A percentile compares a stretch with the other conserved stretches of the same genome.
phyloP scores from a whole-genome alignment of 2,888 invertebrate genomes.

The Steinernema hermaphroditum region DNA sequence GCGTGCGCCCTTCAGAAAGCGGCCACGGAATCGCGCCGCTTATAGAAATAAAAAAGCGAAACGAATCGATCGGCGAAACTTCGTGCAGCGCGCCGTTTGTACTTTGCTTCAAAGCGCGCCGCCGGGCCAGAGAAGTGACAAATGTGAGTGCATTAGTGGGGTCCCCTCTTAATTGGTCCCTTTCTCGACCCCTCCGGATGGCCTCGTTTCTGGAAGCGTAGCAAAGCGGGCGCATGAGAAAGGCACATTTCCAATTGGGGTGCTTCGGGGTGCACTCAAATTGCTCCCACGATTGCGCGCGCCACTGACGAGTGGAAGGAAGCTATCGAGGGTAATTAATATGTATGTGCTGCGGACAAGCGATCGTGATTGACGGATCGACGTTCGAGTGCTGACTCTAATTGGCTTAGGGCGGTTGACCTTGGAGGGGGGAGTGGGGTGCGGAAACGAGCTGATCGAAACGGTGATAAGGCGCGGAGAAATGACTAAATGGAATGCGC shows the following conservation, averaged over 20 bases:
- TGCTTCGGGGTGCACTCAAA: too few relatives aligned
- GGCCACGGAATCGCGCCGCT: not conserved
- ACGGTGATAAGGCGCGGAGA: not conserved
- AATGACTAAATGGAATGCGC: not conserved
- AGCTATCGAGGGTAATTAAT: slow-evolving; percentile 23
- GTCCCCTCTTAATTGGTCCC: not conserved
- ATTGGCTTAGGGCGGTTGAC: not conserved
- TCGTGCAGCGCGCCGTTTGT: slow-evolving; percentile 8
- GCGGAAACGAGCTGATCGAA: not conserved
- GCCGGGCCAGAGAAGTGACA: not conserved
- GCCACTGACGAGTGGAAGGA: slow-evolving; percentile 10
- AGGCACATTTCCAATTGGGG: too few relatives aligned
- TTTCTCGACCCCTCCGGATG: not conserved
- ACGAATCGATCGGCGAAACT: not conserved
- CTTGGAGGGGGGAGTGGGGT: not conserved
- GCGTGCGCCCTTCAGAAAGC: not conserved
- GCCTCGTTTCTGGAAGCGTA: too few relatives aligned
- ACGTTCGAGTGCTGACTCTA: not conserved
- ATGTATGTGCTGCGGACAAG: slow-evolving; percentile 16
- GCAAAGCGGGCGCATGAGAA: too few relatives aligned
- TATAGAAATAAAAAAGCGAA: slow-evolving; percentile 5
- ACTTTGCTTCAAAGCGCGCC: slow-evolving; percentile 21
- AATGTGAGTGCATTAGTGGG: slow-evolving; percentile 20
- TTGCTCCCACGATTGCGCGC: too few relatives aligned
- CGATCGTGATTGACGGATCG: slow-evolving; percentile 9